These are phyloP conservation scores for Myathropa florea DNA, from an alignment of 2,888 invertebrate genomes.

Conservation along the genomic window DNA sequence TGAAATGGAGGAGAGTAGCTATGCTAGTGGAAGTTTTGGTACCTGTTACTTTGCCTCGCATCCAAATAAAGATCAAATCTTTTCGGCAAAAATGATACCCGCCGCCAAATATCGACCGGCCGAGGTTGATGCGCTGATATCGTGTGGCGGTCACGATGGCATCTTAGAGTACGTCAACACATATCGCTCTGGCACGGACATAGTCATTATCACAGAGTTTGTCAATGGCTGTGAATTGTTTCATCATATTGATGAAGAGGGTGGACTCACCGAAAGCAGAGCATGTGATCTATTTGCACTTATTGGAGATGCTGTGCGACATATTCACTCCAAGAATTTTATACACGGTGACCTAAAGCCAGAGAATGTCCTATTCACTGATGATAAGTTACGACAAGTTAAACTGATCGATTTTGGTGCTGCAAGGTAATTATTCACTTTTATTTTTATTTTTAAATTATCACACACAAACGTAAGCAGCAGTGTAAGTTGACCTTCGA, in stretches of 20 bases:
- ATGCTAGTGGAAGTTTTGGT: constrained; percentile 75
- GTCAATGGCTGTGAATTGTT: constrained; percentile 92
- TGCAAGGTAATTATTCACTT: constrained; percentile 81
- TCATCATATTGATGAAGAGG: constrained; percentile 83
- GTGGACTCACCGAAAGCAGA: constrained; percentile 87
- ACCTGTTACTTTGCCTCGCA: constrained; percentile 76
- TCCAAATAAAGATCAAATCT: constrained; percentile 65
- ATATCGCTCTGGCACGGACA: constrained; percentile 91
- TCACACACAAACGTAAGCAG: background rate
- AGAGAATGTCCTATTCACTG: constrained; percentile 84
- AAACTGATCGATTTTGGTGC: constrained; percentile 99
- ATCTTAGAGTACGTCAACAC: constrained; percentile 92
- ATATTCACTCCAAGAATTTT: constrained; percentile 91
- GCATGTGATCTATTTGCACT: constrained; percentile 91
- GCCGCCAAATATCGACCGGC: constrained; percentile 75
- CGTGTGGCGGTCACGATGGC: constrained; percentile 94
- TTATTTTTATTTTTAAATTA: background rate
- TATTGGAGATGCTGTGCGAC: constrained; percentile 90
- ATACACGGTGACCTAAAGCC: constrained; percentile 98
- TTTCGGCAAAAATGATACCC: constrained; percentile 76
- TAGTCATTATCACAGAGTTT: constrained; percentile 94
- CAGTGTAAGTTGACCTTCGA: background rate
- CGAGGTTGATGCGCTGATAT: constrained; percentile 89
- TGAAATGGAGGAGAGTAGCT: constrained; percentile 74
- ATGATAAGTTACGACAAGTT: constrained; percentile 82